These are phyloP conservation scores for Momotus momota DNA, from an alignment of 2,797 vertebrate species.

Conservation along the genomic window DNA sequence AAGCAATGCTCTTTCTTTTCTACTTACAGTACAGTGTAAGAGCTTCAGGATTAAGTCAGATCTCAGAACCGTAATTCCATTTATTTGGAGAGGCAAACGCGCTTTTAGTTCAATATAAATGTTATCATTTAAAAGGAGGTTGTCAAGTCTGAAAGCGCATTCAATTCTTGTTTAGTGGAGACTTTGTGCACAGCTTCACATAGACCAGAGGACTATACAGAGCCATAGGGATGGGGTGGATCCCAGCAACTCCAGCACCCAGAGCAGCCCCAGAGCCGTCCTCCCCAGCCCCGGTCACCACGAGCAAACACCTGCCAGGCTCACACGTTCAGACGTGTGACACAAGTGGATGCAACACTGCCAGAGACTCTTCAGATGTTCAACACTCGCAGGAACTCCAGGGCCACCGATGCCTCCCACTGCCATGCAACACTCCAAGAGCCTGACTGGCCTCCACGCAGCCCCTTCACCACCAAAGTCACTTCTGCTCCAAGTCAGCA, in stretches of 20 bases:
- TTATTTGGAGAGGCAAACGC: conserved; percentile 44
- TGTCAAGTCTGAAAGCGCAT: neutral
- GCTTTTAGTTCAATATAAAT: conserved; percentile 6
- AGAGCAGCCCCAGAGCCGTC: neutral
- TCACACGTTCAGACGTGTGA: neutral
- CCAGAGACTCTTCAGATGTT: conserved; percentile 5
- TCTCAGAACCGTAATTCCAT: conserved; percentile 41
- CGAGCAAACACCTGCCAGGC: neutral
- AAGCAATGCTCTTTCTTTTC: conserved; percentile 46
- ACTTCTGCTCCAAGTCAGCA: neutral
- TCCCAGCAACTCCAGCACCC: neutral
- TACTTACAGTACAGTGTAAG: conserved; percentile 10
- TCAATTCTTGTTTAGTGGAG: neutral
- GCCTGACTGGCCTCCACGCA: accelerated
- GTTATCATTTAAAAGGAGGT: conserved; percentile 38
- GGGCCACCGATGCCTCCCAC: conserved; percentile 14
- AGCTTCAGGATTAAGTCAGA: conserved; percentile 57
- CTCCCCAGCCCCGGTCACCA: neutral
- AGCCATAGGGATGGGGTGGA: neutral
- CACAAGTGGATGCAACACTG: neutral
- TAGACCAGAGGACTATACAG: neutral
- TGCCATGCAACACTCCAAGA: accelerated
- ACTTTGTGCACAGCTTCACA: neutral
- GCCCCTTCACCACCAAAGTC: neutral
- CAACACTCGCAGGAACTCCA: conserved; percentile 54